phyloP scores from a whole-genome alignment of 2,797 vertebrate genomes.

The Uromys caudimaculatus region DNA sequence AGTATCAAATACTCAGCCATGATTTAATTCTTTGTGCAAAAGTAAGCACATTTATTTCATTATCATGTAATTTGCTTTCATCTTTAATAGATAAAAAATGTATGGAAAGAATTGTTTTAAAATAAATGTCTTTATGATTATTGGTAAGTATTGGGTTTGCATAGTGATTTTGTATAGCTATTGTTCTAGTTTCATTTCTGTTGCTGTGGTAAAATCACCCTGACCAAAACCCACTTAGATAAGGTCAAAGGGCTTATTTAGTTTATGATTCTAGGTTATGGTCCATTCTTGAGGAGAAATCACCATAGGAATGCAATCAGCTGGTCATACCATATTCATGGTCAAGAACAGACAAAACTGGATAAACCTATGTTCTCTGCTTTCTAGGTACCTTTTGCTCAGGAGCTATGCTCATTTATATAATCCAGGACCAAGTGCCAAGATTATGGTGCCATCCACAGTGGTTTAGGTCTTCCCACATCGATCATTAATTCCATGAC shows the following conservation, averaged over 20 bases:
- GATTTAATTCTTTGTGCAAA: background rate
- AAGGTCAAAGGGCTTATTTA: background rate
- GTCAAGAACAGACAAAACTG: background rate
- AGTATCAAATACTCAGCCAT: background rate
- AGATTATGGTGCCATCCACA: background rate
- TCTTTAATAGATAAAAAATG: background rate
- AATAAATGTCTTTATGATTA: background rate
- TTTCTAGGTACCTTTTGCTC: background rate
- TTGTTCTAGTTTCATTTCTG: background rate
- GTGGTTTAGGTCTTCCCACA: background rate
- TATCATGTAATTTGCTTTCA: background rate
- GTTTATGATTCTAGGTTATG: background rate
- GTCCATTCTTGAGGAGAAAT: background rate
- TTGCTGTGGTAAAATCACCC: background rate
- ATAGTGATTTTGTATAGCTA: background rate
- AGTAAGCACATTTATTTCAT: background rate
- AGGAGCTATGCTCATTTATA: background rate
- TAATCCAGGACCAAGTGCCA: background rate
- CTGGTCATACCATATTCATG: background rate
- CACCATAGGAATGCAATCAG: background rate
- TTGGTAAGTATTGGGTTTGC: background rate
- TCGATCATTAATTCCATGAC: background rate
- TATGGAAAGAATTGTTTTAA: background rate
- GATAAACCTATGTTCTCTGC: background rate
- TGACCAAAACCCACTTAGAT: background rate